These are phyloP conservation scores for Seriola aureovittata DNA, from an alignment of 2,113 vertebrate genomes.

Conservation along the genomic window DNA sequence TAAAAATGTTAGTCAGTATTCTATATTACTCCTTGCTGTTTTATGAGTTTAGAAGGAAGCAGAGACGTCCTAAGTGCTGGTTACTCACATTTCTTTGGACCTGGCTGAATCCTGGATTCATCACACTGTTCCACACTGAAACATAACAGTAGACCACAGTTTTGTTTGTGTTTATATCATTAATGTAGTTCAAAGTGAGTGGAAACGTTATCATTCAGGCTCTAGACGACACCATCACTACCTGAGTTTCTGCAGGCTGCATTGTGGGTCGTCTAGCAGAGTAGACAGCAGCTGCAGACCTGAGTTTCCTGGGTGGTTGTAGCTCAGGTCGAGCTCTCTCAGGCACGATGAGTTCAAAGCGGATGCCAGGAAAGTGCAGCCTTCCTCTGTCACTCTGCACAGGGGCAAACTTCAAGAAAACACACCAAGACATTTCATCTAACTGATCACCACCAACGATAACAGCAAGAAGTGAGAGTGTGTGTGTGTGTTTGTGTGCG, in stretches of 20 bases:
- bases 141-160: conserved; percentile 6
- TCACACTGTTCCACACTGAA: conserved; percentile 67
- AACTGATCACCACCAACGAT: neutral
- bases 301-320: conserved; percentile 69
- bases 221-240: conserved; percentile 7
- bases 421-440: neutral
- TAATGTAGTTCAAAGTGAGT: too few relatives aligned
- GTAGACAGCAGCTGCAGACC: conserved; percentile 60
- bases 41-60: neutral
- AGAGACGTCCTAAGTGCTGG: neutral
- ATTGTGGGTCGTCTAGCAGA: conserved; percentile 64
- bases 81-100: conserved; percentile 76
- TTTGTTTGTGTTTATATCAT: neutral
- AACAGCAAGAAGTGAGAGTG: neutral
- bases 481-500: neutral
- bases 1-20: neutral
- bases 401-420: conserved; percentile 62
- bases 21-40: neutral
- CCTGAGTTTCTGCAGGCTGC: conserved; percentile 69
- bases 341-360: conserved; percentile 63
- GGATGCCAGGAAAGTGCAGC: conserved; percentile 68
- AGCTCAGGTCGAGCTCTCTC: conserved; percentile 73
- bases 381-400: conserved; percentile 69
- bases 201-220: neutral
- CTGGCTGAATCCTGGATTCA: conserved; percentile 63